Evolutionary conservation across 2,113 vertebrate genomes (phyloP), one percentile per base, ranked within the genome.

Genomic region (Phyllopteryx taeniolatus): DNA sequence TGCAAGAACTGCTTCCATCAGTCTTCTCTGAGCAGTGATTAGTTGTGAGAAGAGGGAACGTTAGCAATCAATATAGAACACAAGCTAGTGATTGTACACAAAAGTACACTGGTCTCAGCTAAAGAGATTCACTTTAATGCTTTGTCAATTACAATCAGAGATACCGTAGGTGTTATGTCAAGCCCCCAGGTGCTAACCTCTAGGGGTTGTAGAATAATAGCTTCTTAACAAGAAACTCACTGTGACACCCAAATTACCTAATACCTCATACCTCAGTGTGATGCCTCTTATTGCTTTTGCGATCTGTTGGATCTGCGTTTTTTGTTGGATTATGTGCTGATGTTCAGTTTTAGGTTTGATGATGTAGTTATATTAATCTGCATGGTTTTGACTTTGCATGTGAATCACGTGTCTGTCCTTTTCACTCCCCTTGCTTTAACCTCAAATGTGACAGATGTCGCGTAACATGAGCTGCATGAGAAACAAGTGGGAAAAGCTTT

Each of bases 31-130:
- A 79, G 75, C 53, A 47, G 76, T 84, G 82, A 91, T 90, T 84
- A 90, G 77, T 85, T 71, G 46, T 53, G 54, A 74, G 53, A 72
- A 68, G 72, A 60, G 47, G 60, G 56, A 46, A 67, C 69, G 78
- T 64, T 8, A 59, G 49, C 39, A 35, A 90, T 91, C 90, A 60
- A 90, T 91, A 84, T 3, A n/a, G 64, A 57, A 72, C 68, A 72
- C 79, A 78, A 79, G 72, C 77, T 68, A 70, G 46, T 78, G 79
- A 90, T 85, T 80, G 73, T 79, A 80, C 77, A 70, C 62, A 47
- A 64, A 67, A 53, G 74, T 42, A 59, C 71, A 73, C 22, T 0
- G 59, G 63, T 66, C 57, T 70, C 66, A 86, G 84, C 68, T 83
- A 42, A 83, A 83, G 61, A 71, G 71, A 77, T 84, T 75, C 68